Conservation (phyloP, 1,140 invertebrate species). For the Cydia splendana region DNA sequence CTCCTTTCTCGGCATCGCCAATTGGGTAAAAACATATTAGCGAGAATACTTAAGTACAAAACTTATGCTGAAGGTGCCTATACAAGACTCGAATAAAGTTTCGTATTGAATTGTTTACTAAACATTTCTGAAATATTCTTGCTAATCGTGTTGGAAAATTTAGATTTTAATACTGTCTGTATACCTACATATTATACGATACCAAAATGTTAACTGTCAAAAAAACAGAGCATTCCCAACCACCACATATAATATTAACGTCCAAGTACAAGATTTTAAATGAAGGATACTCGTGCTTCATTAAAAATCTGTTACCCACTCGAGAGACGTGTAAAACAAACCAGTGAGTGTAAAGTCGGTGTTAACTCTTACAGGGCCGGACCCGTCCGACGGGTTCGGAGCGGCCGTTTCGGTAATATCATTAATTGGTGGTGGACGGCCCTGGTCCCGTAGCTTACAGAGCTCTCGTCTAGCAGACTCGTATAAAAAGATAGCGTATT, state of each 20-base stretch:
- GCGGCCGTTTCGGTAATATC: constrained; percentile 17
- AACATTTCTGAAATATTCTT: too few relatives aligned
- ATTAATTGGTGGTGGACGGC: background rate
- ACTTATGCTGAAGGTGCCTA: too few relatives aligned
- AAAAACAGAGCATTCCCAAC: background rate
- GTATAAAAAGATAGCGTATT: too few relatives aligned
- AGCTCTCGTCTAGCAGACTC: background rate
- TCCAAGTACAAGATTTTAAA: background rate
- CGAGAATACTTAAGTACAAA: too few relatives aligned
- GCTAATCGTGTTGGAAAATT: too few relatives aligned
- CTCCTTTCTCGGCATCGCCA: too few relatives aligned
- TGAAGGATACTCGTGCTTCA: background rate
- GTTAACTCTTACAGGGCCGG: constrained; percentile 44
- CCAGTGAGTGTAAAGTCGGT: constrained; percentile 37
- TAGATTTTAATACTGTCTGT: too few relatives aligned
- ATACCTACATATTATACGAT: too few relatives aligned
- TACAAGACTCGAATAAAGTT: too few relatives aligned
- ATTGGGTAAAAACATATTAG: too few relatives aligned
- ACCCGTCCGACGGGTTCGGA: constrained; percentile 61
- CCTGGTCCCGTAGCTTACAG: background rate
- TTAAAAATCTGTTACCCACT: constrained; percentile 5
- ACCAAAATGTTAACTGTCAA: too few relatives aligned
- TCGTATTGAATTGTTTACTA: too few relatives aligned
- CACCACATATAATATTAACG: background rate
- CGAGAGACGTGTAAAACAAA: constrained; percentile 62